These are phyloP conservation scores for Gallinago stenura DNA, from an alignment of 2,797 vertebrate species.

Conservation along the genomic window DNA sequence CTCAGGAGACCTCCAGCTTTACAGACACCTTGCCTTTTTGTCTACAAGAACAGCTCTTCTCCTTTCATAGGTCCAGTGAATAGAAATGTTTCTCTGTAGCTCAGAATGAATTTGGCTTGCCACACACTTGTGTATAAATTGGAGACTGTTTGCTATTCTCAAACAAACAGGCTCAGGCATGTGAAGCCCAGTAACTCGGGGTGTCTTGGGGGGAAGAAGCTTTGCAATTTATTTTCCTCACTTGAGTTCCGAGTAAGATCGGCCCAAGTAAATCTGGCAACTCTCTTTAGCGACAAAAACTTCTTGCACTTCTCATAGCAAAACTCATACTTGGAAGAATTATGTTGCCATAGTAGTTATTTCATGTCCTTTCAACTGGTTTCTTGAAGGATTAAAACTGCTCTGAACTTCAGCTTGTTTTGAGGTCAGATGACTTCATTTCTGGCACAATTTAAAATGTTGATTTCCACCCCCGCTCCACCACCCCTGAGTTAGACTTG, in stretches of 20 bases:
- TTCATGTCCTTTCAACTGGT: constrained; percentile 40
- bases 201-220: neutral
- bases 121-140: neutral
- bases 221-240: neutral
- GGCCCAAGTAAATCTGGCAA: constrained; percentile 39
- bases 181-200: neutral
- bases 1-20: neutral
- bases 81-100: neutral
- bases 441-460: constrained; percentile 4
- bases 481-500: neutral
- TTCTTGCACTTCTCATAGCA: constrained; percentile 13
- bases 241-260: constrained; percentile 8
- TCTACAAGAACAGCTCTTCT: neutral
- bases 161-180: neutral
- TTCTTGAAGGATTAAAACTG: constrained; percentile 63
- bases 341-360: constrained; percentile 69
- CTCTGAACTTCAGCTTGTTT: constrained; percentile 47
- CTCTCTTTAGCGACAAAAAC: neutral
- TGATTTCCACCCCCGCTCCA: neutral
- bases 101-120: neutral
- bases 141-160: neutral
- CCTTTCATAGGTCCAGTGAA: neutral
- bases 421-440: constrained; percentile 39
- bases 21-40: neutral
- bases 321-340: constrained; percentile 65